Evolutionary conservation across 2,797 vertebrate species (phyloP), one percentile per base, ranked within the genome.

Genomic region (Pseudomugil gertrudae): DNA sequence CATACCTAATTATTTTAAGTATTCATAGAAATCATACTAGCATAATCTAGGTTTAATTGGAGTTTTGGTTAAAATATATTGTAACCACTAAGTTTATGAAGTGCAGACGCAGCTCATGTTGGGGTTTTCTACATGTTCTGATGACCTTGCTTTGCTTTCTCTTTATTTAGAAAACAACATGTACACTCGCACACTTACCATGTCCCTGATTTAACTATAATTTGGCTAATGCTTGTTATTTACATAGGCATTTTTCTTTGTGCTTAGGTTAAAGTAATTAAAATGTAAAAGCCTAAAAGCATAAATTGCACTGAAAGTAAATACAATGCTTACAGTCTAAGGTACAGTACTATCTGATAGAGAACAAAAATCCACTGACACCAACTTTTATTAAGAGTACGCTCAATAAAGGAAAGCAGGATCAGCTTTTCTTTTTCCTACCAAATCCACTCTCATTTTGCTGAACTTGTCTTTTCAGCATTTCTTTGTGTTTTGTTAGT

Each of bases 371-470:
- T 55, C 82, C 36, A 73, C 69, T 77, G 83, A 84, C 84, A 68
- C 62, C 58, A 81, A 82, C 83, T 68, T 89, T 88, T 90, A 84
- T 86, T 80, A 87, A 89, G 72, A 80, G 69, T 66, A 50, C 5
- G 66, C 66, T 71, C 63, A 72, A 86, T 86, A 89, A 88, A 89
- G 77, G 83, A 84, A 76, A 75, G 84, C 79, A 24, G 69, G 51
- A 83, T 90, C 83, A 86, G 85, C 83, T 80, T 53, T 87, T 83
- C 66, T 62, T 72, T 80, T 85, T 71, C 73, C 66, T n/a, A 51
- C 47, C 74, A 76, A 79, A 78, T 74, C 74, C 69, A 70, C 76
- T 43, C 69, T 69, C 13, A 40, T 80, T 87, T 75, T 78, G 84
- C 84, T 86, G 74, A 87, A 78, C 59, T 67, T 3, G 52, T 80